These are phyloP conservation scores for Euwallacea similis DNA, from an alignment of 1,140 invertebrate genomes.

Conservation along the genomic window DNA sequence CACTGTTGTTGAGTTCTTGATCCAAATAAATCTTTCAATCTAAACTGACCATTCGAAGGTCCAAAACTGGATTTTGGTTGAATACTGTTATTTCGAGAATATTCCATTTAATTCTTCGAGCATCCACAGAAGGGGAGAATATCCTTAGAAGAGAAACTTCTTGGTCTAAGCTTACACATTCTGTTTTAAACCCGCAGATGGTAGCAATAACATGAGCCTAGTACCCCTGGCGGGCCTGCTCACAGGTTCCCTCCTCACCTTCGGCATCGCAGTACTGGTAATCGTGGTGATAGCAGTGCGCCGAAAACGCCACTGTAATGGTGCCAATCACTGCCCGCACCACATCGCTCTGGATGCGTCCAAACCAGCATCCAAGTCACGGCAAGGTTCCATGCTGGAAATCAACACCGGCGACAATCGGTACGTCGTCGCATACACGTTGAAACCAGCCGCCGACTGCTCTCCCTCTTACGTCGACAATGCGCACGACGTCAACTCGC, in stretches of 20 bases:
- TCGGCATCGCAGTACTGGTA: conserved; percentile 65
- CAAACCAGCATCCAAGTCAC: conserved; percentile 48
- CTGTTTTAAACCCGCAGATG: conserved; percentile 54
- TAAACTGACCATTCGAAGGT: too few relatives aligned
- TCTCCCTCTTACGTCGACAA: conserved; percentile 18
- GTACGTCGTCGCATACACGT: conserved; percentile 62
- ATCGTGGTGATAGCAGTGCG: conserved; percentile 62
- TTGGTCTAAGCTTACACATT: not conserved
- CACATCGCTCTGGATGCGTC: conserved; percentile 46
- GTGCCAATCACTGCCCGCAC: conserved; percentile 47
- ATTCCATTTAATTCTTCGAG: too few relatives aligned
- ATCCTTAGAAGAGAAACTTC: not conserved
- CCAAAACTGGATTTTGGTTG: too few relatives aligned
- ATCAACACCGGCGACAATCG: conserved; percentile 62
- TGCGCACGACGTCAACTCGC: not conserved
- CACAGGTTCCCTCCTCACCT: conserved; percentile 62
- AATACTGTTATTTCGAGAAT: not conserved
- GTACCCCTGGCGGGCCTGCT: conserved; percentile 63
- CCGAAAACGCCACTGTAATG: conserved; percentile 52
- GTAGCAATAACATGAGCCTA: conserved; percentile 61
- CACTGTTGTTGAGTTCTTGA: too few relatives aligned
- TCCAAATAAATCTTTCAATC: too few relatives aligned
- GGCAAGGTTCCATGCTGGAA: conserved; percentile 57
- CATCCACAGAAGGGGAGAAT: too few relatives aligned
- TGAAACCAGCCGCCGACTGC: conserved; percentile 56